Base-by-base conservation (phyloP, 2,888 invertebrate species). In the Apamea monoglypha region DNA sequence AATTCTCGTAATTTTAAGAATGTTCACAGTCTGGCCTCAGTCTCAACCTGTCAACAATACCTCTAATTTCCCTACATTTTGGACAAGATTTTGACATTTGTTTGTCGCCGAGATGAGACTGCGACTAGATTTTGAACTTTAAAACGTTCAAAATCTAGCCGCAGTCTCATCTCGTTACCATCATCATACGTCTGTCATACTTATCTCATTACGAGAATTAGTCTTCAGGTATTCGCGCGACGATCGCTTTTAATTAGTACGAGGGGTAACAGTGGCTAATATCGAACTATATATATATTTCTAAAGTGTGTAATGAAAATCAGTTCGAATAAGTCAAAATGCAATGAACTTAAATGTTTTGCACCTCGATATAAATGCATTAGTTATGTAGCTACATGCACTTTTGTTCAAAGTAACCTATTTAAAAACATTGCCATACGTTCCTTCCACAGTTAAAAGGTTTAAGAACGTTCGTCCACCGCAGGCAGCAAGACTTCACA, bases 321-420 rank as follows among this genome's bases (percentile, higher is more conserved):
- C 14, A 21, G 29, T 32, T 53, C 6, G 36, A 44, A 44, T 44
- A 53, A 8, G 5, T 44, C 47, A 53, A 80, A 76, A 61, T 50
- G 0, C 47, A 50, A 32, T 59, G 1, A 44, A 32, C 21, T n/a
- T 25, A 61, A 63, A 18, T n/a, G 3, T 32, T 12, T 59, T n/a
- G 14, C 21, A 12, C 6, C 21, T 29, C 25, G 7, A 59, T 18
- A 67, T 25, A 44, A 82, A 81, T 81, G 44, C 25, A 18, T 59
- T 36, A 59, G 6, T 32, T 44, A 47, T 14, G 10, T 76, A 29
- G 29, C 53, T 53, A 21, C 0, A 44, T 75, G 36, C 12, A 36
- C n/a, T 32, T 50, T 16, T 50, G 8, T 25, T 50, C 3, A 70
- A 53, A 25, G 25, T 70, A 36, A 25, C 10, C 18, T 71, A 36